Evolutionary conservation across 1,140 invertebrate species (phyloP), one percentile per base, ranked within the genome.

Genomic region (Neodiprion virginianus): DNA sequence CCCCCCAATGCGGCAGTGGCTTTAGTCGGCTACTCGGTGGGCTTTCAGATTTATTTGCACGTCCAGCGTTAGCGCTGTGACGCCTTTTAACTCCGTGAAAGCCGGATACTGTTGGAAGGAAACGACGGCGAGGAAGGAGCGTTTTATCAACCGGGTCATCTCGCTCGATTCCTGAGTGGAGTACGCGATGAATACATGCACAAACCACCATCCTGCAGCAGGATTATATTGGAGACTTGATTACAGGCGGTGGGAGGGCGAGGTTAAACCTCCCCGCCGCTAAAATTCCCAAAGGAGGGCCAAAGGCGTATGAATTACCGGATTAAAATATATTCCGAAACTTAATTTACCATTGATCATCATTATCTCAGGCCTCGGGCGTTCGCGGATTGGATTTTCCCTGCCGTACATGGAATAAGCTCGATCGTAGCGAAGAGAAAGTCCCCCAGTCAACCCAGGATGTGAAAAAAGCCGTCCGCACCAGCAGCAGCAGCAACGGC

Each of bases 111-210:
- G 53, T 14, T 14, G 7, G 53, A 61, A 61, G 53, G 53, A 61
- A 61, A 61, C 53, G n/a, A 4, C 53, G 11, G 7, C 2, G 53
- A 61, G 53, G 53, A 61, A 61, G 53, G 11, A 61, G 53, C 53
- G 53, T 12, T 61, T 61, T 61, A 61, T 61, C 53, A 61, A 61
- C 53, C 53, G 53, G 53, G 53, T 61, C 53, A 61, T 61, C 53
- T 61, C 53, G n/a, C 53, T 61, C 11, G 53, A 12, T 61, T 61
- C 53, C 53, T 61, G 53, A 40, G 28, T 40, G 28, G 28, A 40
- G 5, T 40, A 40, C 28, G 28, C 28, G 28, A 40, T 40, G 28
- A 61, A 61, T 61, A 61, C n/a, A 61, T 17, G 53, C 53, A 12
- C n/a, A 61, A 5, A 61, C 53, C 53, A 14, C 53, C 3, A 61